Evolutionary conservation across 2,797 vertebrate genomes (phyloP).

Genomic region (Sebastes variabilis): DNA sequence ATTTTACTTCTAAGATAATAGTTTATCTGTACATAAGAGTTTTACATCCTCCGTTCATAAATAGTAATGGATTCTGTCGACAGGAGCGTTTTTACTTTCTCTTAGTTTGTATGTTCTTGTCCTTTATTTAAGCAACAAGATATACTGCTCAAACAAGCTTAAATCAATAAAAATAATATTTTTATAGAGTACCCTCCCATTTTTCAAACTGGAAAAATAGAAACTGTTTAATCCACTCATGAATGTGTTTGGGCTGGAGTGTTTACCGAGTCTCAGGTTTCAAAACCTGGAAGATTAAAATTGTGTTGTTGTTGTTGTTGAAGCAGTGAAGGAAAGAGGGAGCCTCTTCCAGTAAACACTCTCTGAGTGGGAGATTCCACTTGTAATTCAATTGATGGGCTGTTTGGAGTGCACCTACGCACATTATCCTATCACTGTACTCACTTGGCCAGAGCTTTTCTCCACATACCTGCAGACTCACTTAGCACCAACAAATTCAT

Average conservation of each 20-base stretch:
- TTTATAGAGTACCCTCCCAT: constrained; percentile 54
- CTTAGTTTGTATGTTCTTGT: constrained; percentile 40
- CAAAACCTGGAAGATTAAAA: constrained; percentile 40
- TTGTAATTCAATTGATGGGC: constrained; percentile 73
- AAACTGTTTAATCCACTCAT: constrained; percentile 35
- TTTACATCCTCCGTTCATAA: constrained; percentile 40
- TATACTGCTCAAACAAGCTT: constrained; percentile 30
- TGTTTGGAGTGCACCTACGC: constrained; percentile 61
- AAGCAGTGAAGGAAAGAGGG: constrained; percentile 38
- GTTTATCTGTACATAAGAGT: constrained; percentile 32
- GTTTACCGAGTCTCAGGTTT: constrained; percentile 62
- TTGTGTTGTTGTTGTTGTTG: constrained; percentile 43
- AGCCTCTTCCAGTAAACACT: constrained; percentile 72
- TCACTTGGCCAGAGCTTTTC: constrained; percentile 40
- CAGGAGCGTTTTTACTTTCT: constrained; percentile 3
- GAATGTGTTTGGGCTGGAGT: constrained; percentile 39
- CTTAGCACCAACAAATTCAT: constrained; percentile 35
- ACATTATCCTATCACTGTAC: constrained; percentile 58
- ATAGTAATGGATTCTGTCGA: constrained; percentile 12
- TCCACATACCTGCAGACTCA: constrained; percentile 49
- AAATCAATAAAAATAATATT: constrained; percentile 59
- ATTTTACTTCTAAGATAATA: constrained; percentile 32
- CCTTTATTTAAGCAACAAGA: constrained; percentile 42
- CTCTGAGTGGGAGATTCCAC: constrained; percentile 63
- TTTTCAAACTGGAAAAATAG: constrained; percentile 37